These are phyloP conservation scores for Dromaius novaehollandiae DNA, from an alignment of 2,113 vertebrate genomes.

Conservation along the genomic window DNA sequence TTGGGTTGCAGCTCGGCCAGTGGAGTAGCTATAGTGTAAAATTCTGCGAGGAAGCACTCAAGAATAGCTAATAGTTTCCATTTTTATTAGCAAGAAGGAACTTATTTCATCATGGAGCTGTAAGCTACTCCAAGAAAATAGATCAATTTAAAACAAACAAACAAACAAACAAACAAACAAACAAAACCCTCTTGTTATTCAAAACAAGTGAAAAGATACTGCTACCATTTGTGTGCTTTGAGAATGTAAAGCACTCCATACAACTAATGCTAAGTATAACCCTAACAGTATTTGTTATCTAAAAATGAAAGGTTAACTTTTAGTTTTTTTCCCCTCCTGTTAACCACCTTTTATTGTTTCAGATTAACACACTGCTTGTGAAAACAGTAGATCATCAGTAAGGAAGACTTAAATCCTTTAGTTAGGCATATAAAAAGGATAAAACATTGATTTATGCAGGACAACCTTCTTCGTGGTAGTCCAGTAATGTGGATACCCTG, in stretches of 20 bases:
- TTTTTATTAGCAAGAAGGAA: neutral
- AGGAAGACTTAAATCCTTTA: neutral
- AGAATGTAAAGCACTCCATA: neutral
- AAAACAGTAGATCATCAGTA: neutral
- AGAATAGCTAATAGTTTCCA: neutral
- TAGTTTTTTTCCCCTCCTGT: neutral
- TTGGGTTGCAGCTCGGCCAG: neutral
- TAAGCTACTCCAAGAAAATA: neutral
- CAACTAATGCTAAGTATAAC: neutral
- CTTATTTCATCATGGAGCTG: neutral
- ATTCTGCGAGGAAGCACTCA: neutral
- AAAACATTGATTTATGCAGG: neutral
- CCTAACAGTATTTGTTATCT: neutral
- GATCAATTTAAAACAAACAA: neutral
- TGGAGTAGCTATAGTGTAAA: neutral
- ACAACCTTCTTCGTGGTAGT: neutral
- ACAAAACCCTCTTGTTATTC: neutral
- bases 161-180: neutral
- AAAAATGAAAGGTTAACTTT: neutral
- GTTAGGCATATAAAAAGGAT: neutral
- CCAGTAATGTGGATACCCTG: neutral
- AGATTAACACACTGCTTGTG: neutral
- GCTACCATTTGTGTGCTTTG: neutral
- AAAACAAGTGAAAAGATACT: neutral
- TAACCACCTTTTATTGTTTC: neutral